Evolutionary conservation across 2,888 invertebrate genomes (phyloP).

Genomic region (Eurytoma californica): DNA sequence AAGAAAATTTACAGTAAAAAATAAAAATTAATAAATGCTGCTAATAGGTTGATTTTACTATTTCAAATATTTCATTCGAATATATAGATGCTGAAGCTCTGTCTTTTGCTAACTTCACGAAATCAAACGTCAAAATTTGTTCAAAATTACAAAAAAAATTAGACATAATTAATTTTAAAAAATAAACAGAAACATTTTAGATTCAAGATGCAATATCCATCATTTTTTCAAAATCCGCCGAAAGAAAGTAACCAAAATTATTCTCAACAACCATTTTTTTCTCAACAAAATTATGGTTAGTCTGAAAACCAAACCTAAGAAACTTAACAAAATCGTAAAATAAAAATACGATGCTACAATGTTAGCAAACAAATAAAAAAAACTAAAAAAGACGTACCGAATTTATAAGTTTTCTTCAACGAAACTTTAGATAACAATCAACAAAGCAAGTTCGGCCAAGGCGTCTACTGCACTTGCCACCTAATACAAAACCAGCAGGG

Average conservation of each 20-base stretch:
- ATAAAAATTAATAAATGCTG: no score
- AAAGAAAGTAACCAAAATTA: slow-evolving; percentile 62
- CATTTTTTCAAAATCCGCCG: slow-evolving; percentile 61
- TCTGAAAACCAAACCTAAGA: slow-evolving; percentile 55
- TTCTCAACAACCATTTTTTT: slow-evolving; percentile 61
- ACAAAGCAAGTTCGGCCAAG: neutral
- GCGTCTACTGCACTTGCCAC: neutral
- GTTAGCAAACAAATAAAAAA: neutral
- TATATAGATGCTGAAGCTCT: no score
- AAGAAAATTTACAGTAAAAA: no score
- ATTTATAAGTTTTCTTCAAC: no score
- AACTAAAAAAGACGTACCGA: no score
- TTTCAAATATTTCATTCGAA: no score
- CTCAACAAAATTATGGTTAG: slow-evolving; percentile 53
- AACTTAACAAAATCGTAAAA: slow-evolving; percentile 54
- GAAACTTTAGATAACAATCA: no score
- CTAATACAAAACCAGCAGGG: neutral
- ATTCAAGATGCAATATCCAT: slow-evolving; percentile 58
- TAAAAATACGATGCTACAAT: neutral
- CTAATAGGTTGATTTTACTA: no score
- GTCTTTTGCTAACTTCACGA: no score
- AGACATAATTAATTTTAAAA: slow-evolving; percentile 26
- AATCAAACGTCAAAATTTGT: no score
- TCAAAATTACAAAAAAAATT: neutral
- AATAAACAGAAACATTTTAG: neutral